Conservation (phyloP, 2,797 vertebrate species). For the Saxicola maurus region DNA sequence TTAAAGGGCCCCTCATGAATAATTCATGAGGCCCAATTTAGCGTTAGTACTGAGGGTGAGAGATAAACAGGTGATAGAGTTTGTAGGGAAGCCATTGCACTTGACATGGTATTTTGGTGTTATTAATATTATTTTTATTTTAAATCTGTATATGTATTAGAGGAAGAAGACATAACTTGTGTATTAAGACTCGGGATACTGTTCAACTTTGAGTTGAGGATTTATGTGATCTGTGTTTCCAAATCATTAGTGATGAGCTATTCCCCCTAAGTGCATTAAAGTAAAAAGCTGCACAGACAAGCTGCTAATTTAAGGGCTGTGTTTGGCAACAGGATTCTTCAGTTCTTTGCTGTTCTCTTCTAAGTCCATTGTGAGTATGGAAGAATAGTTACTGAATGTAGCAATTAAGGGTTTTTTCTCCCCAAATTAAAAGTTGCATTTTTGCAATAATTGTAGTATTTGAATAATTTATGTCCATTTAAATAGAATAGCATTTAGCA, state of each 20-base stretch:
- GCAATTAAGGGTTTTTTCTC: slow-evolving; percentile 18
- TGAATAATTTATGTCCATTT: slow-evolving; percentile 63
- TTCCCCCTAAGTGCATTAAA: slow-evolving; percentile 38
- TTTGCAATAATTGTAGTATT: slow-evolving; percentile 59
- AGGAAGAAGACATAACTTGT: neutral
- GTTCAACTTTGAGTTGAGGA: neutral
- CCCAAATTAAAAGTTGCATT: slow-evolving; percentile 64
- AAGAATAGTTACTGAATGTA: slow-evolving; percentile 11
- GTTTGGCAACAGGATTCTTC: slow-evolving; percentile 39
- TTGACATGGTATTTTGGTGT: slow-evolving; percentile 6
- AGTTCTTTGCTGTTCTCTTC: slow-evolving; percentile 13
- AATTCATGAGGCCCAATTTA: slow-evolving; percentile 72
- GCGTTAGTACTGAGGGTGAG: slow-evolving; percentile 56
- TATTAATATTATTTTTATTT: neutral
- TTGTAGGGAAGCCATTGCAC: slow-evolving; percentile 36
- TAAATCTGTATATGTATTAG: neutral
- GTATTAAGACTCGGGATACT: neutral
- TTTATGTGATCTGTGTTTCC: slow-evolving; percentile 2
- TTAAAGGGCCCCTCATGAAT: slow-evolving; percentile 73
- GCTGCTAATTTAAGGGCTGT: slow-evolving; percentile 19
- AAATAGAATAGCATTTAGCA: slow-evolving; percentile 20
- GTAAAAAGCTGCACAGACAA: neutral
- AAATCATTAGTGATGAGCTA: slow-evolving; percentile 53
- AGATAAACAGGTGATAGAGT: slow-evolving; percentile 71
- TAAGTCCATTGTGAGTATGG: slow-evolving; percentile 1